A percentile compares a stretch with the other conserved stretches of the same genome.
Conservation (phyloP, 2,797 vertebrate species). For the Scleropages formosus region DNA sequence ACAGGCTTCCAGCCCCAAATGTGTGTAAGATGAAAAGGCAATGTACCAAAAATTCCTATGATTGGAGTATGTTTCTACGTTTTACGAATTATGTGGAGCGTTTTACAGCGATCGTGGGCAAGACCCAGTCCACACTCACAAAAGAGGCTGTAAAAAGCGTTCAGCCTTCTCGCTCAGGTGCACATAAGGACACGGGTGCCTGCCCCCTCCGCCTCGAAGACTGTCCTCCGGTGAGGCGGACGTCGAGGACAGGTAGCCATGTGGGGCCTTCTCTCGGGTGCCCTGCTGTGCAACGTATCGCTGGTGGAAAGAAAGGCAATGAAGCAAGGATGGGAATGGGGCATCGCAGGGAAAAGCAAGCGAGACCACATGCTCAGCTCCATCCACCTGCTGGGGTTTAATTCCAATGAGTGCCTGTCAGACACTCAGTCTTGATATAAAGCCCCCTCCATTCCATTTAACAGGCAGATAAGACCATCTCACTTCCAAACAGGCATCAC, state of each 20-base stretch:
- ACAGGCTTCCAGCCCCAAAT: too few relatives aligned
- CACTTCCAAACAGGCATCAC: slow-evolving; percentile 41
- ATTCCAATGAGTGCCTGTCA: slow-evolving; percentile 27
- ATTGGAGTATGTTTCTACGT: too few relatives aligned
- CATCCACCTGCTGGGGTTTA: not conserved
- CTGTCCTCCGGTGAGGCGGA: not conserved
- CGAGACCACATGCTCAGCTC: not conserved
- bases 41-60: too few relatives aligned
- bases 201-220: slow-evolving; percentile 1
- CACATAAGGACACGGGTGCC: not conserved
- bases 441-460: not conserved
- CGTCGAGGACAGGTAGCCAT: not conserved
- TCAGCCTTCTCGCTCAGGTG: not conserved
- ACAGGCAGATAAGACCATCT: slow-evolving; percentile 7
- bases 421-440: not conserved
- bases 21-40: too few relatives aligned
- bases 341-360: slow-evolving; percentile 30
- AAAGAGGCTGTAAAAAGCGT: not conserved
- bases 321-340: slow-evolving; percentile 6
- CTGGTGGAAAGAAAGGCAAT: slow-evolving; percentile 14
- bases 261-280: slow-evolving; percentile 17
- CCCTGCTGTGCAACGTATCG: slow-evolving; percentile 27
- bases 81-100: too few relatives aligned
- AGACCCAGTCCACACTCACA: not conserved
- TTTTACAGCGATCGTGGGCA: too few relatives aligned